Conservation (phyloP, 2,888 invertebrate genomes). For the Nephrotoma appendiculata region DNA sequence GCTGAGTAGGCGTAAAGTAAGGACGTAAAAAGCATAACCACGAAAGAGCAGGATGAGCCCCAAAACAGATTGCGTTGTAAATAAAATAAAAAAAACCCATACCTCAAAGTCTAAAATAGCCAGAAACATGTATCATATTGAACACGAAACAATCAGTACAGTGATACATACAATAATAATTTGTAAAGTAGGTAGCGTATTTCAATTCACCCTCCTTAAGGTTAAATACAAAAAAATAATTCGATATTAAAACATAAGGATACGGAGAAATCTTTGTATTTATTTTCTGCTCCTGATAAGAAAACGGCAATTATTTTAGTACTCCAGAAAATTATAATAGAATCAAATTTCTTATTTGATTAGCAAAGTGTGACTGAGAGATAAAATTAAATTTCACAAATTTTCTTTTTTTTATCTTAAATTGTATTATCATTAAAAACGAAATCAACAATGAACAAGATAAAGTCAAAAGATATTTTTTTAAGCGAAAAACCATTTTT, state of each 20-base stretch:
- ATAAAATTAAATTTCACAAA: neutral
- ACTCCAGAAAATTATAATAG: neutral
- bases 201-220: neutral
- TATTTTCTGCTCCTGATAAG: neutral
- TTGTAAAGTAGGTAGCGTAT: neutral
- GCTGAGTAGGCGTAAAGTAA: too few species aligned
- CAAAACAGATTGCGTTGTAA: too few species aligned
- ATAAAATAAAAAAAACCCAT: too few species aligned
- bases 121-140: neutral
- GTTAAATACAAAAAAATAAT: neutral
- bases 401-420: neutral
- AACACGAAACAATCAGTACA: neutral
- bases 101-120: neutral
- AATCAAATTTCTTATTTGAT: neutral
- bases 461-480: neutral
- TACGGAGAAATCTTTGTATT: neutral
- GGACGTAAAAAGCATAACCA: too few species aligned
- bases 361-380: neutral
- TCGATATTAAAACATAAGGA: neutral
- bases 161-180: neutral
- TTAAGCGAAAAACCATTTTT: neutral
- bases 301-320: neutral
- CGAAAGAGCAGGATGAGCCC: too few species aligned
- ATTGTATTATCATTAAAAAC: neutral
- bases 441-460: constrained; percentile 2